phyloP scores from a whole-genome alignment of 2,888 invertebrate species.

The Machimus atricapillus region DNA sequence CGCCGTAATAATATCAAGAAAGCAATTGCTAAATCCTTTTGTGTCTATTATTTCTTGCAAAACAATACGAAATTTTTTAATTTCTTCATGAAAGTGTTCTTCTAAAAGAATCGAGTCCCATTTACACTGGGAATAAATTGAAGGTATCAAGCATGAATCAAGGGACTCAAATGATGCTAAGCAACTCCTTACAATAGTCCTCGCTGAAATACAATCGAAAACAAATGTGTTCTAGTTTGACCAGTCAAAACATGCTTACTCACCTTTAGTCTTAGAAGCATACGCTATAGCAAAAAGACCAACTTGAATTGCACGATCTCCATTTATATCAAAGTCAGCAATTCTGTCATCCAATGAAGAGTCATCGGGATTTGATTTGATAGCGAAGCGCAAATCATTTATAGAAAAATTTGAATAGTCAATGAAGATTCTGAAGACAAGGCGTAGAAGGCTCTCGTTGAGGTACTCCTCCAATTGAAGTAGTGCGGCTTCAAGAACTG shows the following conservation, averaged over 20 bases:
- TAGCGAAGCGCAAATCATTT: conserved; percentile 53
- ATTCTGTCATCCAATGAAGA: conserved; percentile 55
- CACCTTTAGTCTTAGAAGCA: conserved; percentile 55
- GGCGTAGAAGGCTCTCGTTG: conserved; percentile 57
- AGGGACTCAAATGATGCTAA: conserved; percentile 60
- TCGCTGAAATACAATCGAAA: conserved; percentile 50
- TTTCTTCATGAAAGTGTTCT: conserved; percentile 59
- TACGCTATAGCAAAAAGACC: conserved; percentile 59
- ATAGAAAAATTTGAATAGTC: conserved; percentile 57
- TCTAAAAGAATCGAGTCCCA: conserved; percentile 56
- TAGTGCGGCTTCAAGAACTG: conserved; percentile 56
- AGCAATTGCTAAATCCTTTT: conserved; percentile 55
- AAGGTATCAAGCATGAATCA: conserved; percentile 58
- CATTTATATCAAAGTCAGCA: conserved; percentile 60
- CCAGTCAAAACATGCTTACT: neutral
- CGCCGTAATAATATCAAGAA: conserved; percentile 53
- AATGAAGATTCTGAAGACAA: conserved; percentile 56
- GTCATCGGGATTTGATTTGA: conserved; percentile 50
- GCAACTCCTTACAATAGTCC: conserved; percentile 57
- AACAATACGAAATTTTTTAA: conserved; percentile 53
- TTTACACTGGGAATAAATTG: conserved; percentile 53
- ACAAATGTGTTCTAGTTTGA: neutral
- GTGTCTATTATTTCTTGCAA: conserved; percentile 59
- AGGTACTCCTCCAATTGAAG: conserved; percentile 58
- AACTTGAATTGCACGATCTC: conserved; percentile 59